Evolutionary conservation across 2,797 vertebrate species (phyloP).

Genomic region (Eulemur coronatus): DNA sequence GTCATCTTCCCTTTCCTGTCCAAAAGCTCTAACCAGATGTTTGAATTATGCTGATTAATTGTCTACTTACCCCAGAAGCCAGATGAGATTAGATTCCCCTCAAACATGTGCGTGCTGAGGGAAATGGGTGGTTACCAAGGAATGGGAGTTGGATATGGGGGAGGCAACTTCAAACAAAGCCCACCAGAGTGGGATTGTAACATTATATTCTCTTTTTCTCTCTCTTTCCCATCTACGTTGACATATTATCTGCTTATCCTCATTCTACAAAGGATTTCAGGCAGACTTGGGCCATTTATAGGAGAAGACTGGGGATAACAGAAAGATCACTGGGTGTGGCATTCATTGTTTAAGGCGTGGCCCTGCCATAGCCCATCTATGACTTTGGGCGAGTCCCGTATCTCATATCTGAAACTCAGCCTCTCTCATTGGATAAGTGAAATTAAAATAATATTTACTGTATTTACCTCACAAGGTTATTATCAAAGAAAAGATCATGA

Average conservation of each 20-base stretch:
- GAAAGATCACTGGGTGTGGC: background rate
- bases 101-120: background rate
- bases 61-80: background rate
- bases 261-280: background rate
- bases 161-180: background rate
- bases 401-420: background rate
- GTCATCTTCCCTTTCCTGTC: background rate
- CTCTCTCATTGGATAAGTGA: background rate
- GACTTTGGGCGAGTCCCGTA: background rate
- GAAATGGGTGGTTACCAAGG: background rate
- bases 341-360: background rate
- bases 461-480: background rate
- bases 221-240: background rate
- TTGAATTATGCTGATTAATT: slow-evolving; percentile 6
- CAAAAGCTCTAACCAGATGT: background rate
- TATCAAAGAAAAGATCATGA: background rate
- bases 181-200: background rate
- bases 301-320: background rate
- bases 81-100: background rate
- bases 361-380: background rate
- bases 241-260: background rate
- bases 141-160: background rate
- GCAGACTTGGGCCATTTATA: background rate
- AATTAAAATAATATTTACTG: background rate
- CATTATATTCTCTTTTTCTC: background rate